phyloP scores from a whole-genome alignment of 2,113 vertebrate species.

The Spermophilus dauricus region DNA sequence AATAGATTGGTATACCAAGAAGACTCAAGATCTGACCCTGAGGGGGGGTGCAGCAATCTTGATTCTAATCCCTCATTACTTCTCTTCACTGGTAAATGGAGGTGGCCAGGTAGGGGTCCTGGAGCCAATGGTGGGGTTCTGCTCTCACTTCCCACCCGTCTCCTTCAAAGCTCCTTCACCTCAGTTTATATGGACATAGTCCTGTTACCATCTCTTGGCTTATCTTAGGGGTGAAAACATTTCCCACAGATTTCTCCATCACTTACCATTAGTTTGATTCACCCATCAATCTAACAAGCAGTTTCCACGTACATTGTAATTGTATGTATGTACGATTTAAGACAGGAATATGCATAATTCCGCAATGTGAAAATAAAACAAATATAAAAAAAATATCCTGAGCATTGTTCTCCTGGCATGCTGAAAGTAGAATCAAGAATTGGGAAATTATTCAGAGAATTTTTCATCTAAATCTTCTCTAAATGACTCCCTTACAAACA shows the following conservation, averaged over 20 bases:
- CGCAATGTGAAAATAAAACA: background rate
- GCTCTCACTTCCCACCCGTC: background rate
- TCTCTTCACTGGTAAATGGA: background rate
- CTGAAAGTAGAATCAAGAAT: background rate
- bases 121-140: too few relatives aligned
- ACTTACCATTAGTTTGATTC: background rate
- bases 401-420: background rate
- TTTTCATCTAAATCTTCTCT: background rate
- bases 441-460: background rate
- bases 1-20: background rate
- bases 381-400: background rate
- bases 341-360: background rate
- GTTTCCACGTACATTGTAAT: background rate
- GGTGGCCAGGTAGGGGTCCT: too few relatives aligned
- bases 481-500: background rate
- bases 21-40: background rate
- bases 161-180: background rate
- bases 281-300: background rate
- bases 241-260: background rate
- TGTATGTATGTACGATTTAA: background rate
- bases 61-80: background rate
- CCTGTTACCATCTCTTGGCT: background rate
- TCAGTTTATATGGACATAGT: background rate
- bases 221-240: background rate
- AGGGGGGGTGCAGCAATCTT: background rate